These are phyloP conservation scores for Oncorhynchus keta DNA, from an alignment of 2,113 vertebrate species.

Conservation along the genomic window DNA sequence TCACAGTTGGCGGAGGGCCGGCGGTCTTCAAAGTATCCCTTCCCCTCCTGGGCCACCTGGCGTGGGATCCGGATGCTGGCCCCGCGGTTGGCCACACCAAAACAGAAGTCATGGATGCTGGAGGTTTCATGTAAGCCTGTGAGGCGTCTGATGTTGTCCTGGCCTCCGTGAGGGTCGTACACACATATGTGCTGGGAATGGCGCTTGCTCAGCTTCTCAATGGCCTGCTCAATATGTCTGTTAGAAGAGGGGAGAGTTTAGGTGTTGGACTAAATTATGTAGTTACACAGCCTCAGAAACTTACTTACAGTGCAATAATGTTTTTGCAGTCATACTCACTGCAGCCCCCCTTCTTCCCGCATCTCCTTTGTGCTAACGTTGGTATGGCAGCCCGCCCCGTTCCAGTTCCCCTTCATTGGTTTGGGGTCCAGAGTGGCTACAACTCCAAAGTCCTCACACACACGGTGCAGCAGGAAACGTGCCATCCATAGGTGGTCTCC, in stretches of 20 bases:
- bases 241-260: background rate
- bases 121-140: conserved; percentile 75
- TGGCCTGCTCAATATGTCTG: conserved; percentile 73
- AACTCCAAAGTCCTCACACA: conserved; percentile 78
- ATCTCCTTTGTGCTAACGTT: conserved; percentile 78
- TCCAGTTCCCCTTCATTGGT: conserved; percentile 74
- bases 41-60: conserved; percentile 64
- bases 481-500: conserved; percentile 87
- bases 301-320: background rate
- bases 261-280: background rate
- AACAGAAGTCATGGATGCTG: conserved; percentile 72
- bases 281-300: background rate
- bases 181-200: conserved; percentile 73
- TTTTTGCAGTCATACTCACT: conserved; percentile 63
- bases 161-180: conserved; percentile 71
- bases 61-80: conserved; percentile 78
- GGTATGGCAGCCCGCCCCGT: conserved; percentile 69
- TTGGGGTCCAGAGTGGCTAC: conserved; percentile 80
- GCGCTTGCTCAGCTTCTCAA: conserved; percentile 70
- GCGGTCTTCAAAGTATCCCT: conserved; percentile 75
- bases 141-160: conserved; percentile 75
- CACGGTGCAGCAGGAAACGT: conserved; percentile 81
- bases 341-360: conserved; percentile 72
- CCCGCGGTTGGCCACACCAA: conserved; percentile 66
- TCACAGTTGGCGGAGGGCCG: conserved; percentile 77